Conservation (phyloP, 2,888 invertebrate genomes). For the Amphimallon solstitiale region DNA sequence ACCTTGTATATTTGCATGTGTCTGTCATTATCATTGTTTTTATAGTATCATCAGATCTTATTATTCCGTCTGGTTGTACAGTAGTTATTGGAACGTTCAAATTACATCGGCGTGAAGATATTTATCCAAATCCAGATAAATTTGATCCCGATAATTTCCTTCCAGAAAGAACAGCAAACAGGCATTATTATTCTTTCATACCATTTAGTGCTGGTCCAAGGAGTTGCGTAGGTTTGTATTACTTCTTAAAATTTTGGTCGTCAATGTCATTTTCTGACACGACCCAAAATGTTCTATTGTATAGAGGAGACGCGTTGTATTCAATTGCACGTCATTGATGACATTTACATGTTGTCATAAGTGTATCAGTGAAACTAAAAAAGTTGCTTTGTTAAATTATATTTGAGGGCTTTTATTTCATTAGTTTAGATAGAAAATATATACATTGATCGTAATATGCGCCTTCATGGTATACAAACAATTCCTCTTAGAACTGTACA, state of each 20-base stretch:
- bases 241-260: neutral
- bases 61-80: constrained; percentile 76
- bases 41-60: constrained; percentile 71
- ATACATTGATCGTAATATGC: too few relatives aligned
- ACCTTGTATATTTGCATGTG: neutral
- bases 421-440: too few relatives aligned
- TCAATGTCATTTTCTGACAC: neutral
- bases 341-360: too few relatives aligned
- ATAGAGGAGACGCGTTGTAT: too few relatives aligned
- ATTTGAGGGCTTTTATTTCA: too few relatives aligned
- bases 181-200: constrained; percentile 83
- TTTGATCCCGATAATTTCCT: constrained; percentile 85
- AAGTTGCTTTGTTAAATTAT: too few relatives aligned
- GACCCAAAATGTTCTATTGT: too few relatives aligned
- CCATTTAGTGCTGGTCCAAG: constrained; percentile 85
- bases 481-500: too few relatives aligned
- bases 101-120: constrained; percentile 73
- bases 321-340: too few relatives aligned
- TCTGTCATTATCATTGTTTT: too few relatives aligned
- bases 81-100: constrained; percentile 74
- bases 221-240: constrained; percentile 76
- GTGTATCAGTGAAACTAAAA: too few relatives aligned
- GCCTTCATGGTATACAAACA: too few relatives aligned
- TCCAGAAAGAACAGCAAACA: constrained; percentile 77
- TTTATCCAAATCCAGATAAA: constrained; percentile 75